A percentile compares a stretch with the other conserved stretches of the same genome.
phyloP scores from a whole-genome alignment of 2,113 vertebrate species.

The Peucedramus taeniatus region DNA sequence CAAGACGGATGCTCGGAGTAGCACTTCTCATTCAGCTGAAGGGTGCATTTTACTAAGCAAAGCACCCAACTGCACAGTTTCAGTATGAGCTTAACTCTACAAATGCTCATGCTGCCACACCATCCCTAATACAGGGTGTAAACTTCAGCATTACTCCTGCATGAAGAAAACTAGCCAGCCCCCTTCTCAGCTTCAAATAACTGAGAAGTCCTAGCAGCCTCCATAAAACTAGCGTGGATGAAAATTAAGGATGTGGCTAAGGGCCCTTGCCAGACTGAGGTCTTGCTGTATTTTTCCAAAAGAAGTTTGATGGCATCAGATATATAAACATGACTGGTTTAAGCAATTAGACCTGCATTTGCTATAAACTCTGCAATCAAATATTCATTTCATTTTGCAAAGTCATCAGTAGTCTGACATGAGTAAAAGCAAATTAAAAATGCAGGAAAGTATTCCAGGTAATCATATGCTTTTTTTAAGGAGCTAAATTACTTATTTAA shows the following conservation, averaged over 20 bases:
- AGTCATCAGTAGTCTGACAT: conserved; percentile 14
- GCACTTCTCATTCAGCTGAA: neutral
- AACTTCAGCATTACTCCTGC: neutral
- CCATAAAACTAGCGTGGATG: neutral
- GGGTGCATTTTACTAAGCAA: neutral
- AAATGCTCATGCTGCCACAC: neutral
- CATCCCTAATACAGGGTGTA: neutral
- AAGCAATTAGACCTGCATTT: conserved; percentile 13
- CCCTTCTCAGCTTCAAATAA: neutral
- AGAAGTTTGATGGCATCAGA: neutral
- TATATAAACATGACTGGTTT: neutral
- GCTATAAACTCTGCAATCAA: conserved; percentile 29
- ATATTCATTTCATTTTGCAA: conserved; percentile 36
- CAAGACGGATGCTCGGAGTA: neutral
- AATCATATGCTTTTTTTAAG: neutral
- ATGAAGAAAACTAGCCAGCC: neutral
- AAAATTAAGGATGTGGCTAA: neutral
- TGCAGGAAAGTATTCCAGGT: conserved; percentile 2
- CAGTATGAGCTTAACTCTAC: neutral
- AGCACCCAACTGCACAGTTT: neutral
- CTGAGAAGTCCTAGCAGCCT: neutral
- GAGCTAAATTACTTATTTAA: neutral
- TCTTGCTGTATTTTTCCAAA: neutral
- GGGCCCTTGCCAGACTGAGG: neutral
- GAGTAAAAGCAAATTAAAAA: conserved; percentile 23